These are phyloP conservation scores for Chunga burmeisteri DNA, from an alignment of 2,113 vertebrate genomes.

Conservation along the genomic window DNA sequence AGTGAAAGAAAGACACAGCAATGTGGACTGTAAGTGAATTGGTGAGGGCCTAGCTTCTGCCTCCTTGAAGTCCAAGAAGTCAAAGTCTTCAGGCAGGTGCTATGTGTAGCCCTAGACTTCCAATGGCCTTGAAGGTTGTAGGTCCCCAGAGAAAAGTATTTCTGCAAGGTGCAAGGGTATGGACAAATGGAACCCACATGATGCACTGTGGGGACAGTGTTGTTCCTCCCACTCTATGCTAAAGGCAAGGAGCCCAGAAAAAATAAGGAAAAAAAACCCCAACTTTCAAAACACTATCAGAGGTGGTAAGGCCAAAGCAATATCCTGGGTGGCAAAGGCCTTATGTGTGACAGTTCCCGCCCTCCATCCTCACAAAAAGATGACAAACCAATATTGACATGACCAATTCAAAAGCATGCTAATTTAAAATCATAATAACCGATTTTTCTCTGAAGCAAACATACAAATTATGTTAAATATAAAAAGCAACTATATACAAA, in stretches of 20 bases:
- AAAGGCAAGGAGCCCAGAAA: not conserved
- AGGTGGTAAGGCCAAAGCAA: not conserved
- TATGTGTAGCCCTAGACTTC: not conserved
- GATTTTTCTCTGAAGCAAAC: not conserved
- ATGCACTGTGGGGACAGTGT: not conserved
- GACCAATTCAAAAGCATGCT: not conserved
- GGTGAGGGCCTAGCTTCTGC: not conserved
- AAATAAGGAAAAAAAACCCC: fast-evolving
- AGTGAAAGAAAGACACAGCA: not conserved
- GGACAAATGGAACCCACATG: not conserved
- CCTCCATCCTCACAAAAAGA: not conserved
- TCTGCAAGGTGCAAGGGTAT: not conserved
- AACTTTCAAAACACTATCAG: not conserved
- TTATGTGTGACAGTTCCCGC: not conserved
- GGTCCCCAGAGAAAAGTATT: not conserved
- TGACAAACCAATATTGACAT: not conserved
- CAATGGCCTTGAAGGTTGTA: not conserved
- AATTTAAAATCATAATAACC: not conserved
- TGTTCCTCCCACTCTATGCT: not conserved
- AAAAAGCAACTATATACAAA: not conserved
- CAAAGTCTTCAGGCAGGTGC: not conserved
- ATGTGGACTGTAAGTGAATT: not conserved
- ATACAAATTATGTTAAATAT: not conserved
- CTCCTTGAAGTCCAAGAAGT: not conserved
- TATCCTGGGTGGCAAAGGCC: not conserved